These are phyloP conservation scores for Drosophila grimshawi DNA, from an alignment of 1,140 invertebrate species.

Conservation along the genomic window DNA sequence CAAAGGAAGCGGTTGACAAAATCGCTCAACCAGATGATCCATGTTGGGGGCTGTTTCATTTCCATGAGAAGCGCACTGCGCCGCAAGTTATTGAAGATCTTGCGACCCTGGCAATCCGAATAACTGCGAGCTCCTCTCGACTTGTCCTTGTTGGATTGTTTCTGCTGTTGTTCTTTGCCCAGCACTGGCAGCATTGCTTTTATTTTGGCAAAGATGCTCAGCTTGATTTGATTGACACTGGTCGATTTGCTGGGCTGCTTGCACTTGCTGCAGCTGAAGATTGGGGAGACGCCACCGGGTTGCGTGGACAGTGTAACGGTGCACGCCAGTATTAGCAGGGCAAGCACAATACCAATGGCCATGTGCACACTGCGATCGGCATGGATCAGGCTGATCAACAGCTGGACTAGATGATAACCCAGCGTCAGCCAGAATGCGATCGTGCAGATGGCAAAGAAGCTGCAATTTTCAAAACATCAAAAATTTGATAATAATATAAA, in stretches of 20 bases:
- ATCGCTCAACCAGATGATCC: constrained; percentile 55
- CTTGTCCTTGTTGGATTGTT: background rate
- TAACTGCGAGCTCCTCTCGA: constrained; percentile 15
- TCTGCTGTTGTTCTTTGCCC: background rate
- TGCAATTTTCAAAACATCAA: background rate
- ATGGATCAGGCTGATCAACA: constrained; percentile 53
- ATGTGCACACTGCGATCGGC: constrained; percentile 63
- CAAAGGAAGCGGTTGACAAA: background rate
- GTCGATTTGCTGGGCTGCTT: background rate
- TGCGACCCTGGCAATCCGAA: constrained; percentile 59
- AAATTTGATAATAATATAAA: no score
- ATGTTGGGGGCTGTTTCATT: constrained; percentile 74
- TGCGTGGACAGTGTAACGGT: constrained; percentile 46
- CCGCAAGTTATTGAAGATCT: constrained; percentile 59
- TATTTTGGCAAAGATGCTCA: background rate
- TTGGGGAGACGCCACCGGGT: background rate
- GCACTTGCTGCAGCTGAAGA: background rate
- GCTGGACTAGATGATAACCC: constrained; percentile 49
- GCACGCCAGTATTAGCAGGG: constrained; percentile 53
- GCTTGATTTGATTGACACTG: no score
- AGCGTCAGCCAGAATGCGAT: constrained; percentile 68
- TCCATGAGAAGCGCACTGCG: constrained; percentile 69
- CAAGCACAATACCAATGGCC: constrained; percentile 40
- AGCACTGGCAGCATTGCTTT: background rate
- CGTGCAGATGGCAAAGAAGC: constrained; percentile 70